phyloP scores from a whole-genome alignment of 2,113 vertebrate species.

The Zonotrichia leucophrys region DNA sequence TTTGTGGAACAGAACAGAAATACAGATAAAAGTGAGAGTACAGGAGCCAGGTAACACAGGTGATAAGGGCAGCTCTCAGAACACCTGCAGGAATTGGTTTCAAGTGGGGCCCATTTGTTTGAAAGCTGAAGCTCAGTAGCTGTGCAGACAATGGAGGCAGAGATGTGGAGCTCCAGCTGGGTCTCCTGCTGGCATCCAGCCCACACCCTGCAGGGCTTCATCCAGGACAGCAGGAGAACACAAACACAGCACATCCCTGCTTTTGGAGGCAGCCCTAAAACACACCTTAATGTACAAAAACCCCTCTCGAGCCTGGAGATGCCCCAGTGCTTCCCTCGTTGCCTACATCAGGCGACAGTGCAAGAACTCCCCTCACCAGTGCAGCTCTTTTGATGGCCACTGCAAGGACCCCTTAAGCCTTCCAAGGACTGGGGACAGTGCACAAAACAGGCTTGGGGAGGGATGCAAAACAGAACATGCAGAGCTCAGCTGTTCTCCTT shows the following conservation, averaged over 20 bases:
- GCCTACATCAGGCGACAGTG: neutral
- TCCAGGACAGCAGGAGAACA: accelerated
- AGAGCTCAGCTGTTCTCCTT: neutral
- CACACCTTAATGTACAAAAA: accelerated
- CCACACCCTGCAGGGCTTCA: accelerated
- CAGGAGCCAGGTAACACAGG: neutral
- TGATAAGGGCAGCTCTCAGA: neutral
- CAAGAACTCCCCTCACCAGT: neutral
- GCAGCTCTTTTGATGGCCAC: neutral
- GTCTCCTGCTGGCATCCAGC: neutral
- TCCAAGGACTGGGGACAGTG: accelerated
- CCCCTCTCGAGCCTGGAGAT: accelerated
- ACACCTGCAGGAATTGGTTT: neutral
- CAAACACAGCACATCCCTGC: neutral
- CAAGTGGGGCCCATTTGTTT: neutral
- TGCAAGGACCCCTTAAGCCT: neutral
- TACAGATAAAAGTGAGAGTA: neutral
- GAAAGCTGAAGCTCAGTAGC: neutral
- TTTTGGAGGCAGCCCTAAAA: neutral
- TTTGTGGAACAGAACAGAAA: neutral
- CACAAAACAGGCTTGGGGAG: neutral
- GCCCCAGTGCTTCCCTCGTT: neutral
- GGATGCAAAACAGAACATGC: neutral
- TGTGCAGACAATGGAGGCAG: neutral
- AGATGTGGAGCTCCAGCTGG: neutral